A percentile compares a stretch with the other conserved stretches of the same genome.
phyloP scores from a whole-genome alignment of 2,888 invertebrate species.

The Hemaris fuciformis region DNA sequence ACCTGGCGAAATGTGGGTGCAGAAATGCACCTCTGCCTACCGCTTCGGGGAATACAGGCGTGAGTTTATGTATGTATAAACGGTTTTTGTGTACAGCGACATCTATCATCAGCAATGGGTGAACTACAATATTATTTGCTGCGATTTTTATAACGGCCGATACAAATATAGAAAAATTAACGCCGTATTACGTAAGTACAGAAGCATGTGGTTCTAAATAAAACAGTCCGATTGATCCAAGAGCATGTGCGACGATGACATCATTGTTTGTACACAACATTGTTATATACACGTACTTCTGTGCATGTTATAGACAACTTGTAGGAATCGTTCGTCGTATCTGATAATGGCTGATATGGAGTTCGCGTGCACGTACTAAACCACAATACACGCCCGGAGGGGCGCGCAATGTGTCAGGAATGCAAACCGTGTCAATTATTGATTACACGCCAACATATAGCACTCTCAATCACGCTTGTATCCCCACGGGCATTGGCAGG shows the following conservation, averaged over 20 bases:
- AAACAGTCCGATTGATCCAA: conserved; percentile 22
- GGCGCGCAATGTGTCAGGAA: not conserved
- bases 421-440: not conserved
- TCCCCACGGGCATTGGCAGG: too few species aligned
- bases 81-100: too few species aligned
- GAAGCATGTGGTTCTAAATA: conserved; percentile 22
- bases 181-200: conserved; percentile 13
- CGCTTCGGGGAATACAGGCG: too few species aligned
- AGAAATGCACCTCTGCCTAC: too few species aligned
- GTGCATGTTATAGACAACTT: not conserved
- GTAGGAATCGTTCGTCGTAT: conserved; percentile 16
- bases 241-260: conserved; percentile 35
- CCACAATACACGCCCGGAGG: not conserved
- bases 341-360: conserved; percentile 28
- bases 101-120: not conserved
- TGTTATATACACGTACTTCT: conserved; percentile 8
- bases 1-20: too few species aligned
- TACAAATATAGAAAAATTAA: conserved; percentile 6
- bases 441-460: too few species aligned
- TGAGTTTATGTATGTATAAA: too few species aligned
- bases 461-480: too few species aligned
- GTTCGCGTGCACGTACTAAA: conserved; percentile 18
- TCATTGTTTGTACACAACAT: conserved; percentile 31
- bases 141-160: not conserved
- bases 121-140: not conserved